Base-by-base conservation (phyloP, 2,797 vertebrate genomes). In the Manis javanica region DNA sequence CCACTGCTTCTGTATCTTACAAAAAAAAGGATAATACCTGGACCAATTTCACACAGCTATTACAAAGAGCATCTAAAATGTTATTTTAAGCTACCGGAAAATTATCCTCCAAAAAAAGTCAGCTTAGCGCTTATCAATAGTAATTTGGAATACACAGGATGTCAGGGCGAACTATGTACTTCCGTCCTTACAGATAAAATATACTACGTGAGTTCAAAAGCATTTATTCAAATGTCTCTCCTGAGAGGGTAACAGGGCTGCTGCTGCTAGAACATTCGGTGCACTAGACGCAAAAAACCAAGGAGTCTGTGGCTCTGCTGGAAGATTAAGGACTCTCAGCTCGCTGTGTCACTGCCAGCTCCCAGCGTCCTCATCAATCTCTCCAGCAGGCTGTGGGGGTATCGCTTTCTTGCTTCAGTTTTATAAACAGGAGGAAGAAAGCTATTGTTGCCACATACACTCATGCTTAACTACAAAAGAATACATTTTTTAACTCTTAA, bases 161-260 rank as follows among this genome's bases (percentile, higher is more conserved):
- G 97, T 97, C 97, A 95, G 86, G 84, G 91, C 97, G 96, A 98
- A 90, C 97, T 97, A 94, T 96, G 95, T 78, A 82, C 89, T 94
- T 79, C 95, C 4, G 7, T 96, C 94, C 95, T 96, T 63, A 87
- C 90, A 91, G 91, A 94, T 97, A 96, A 97, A 97, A 97, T 96
- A 96, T 66, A 97, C 94, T 87, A 82, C 83, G n/a, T 15, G 91
- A 85, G 93, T 93, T 97, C 96, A 95, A 66, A 88, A 85, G 92
- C 94, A 14, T 97, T 97, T 97, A 97, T 97, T 97, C 96, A 96
- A 94, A 96, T 96, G 94, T 61, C 95, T 97, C 97, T 96, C 97
- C 91, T 94, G 96, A 96, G 96, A 97, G 96, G 96, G 61, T 77
- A 91, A 49, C 93, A 53, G 94, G 79, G 71, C 87, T 49, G 95